Evolutionary conservation across 2,797 vertebrate genomes (phyloP), one percentile per base, ranked within the genome.

Genomic region (Coregonus sp.): DNA sequence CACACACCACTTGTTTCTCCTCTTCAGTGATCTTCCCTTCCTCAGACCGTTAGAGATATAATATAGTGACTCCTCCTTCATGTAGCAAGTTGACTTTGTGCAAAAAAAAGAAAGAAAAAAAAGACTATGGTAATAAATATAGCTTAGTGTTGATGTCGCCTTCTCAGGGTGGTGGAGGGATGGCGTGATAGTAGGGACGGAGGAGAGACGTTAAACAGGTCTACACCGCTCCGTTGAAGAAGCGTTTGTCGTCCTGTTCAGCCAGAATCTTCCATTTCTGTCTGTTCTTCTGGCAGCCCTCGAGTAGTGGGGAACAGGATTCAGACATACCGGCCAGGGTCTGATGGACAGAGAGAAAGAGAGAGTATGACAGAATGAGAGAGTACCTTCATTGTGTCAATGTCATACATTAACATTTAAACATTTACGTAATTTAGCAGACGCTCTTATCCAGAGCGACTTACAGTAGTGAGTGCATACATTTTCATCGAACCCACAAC

Each of bases 231-330:
- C 95, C 95, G 0, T 97, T 98, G 16, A 95, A 81, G 79, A 94
- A 78, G 6, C 65, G 85, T n/a, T 95, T 94, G 86, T 98, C 97
- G 0, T 95, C 95, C 79, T 98, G 96, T 81, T 99, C 96, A 0
- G 97, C 96, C 54, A 99, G 90, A 31, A 89, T 84, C 86, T 98
- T 96, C 98, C 98, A 99, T 74, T 96, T 95, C 85, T 97, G 96
- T 73, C 96, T 94, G 91, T 99, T 99, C 77, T 92, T 95, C 81
- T 92, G 95, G 87, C 98, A 99, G 81, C 98, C 98, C 47, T 99
- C 97, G 86, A 99, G 89, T 88, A 99, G 87, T 0, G 98, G 98
- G 75, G 93, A 95, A 86, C 97, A 99, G 51, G 90, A 91, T 88
- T 96, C 95, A 0, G 97, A 99, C 80, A 99, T 93, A 0, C 94